Base-by-base conservation (phyloP, 2,113 vertebrate species). In the Podarcis cretensis region DNA sequence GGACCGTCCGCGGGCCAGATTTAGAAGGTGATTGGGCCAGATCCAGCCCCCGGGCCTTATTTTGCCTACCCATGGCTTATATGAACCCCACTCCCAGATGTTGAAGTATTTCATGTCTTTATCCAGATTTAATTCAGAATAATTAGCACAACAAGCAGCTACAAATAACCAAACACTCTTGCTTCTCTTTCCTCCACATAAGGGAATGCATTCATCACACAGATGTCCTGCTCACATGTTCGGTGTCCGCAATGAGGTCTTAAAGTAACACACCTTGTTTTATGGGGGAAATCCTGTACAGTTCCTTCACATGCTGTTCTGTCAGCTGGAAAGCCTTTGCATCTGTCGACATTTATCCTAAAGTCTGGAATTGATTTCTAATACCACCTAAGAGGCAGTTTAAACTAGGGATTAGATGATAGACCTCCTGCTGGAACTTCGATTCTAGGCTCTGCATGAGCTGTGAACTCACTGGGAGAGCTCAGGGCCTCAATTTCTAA, bases 1-100 rank as follows among this genome's bases (percentile, higher is more conserved):
- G 0, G 48, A 54, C 48, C 0, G 10, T 12, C 48, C 0, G 2
- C 10, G 0, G 48, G 10, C 48, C 9, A 2, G 48, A 54, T 54
- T 54, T 12, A 12, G 48, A 54, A 54, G 48, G 48, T 0, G 9
- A 54, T 54, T 54, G 48, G 48, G 48, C 48, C 2, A 10, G 10
- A 54, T 54, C 10, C 0, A 2, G 48, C 48, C 9, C 48, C 48
- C 48, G 0, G 48, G 48, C 10, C 48, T 54, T 54, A 54, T 10
- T 54, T 54, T 54, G 48, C 48, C 48, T 54, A 54, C 48, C 48
- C 48, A 54, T 83, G 40, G 25, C 21, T 20, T 86, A 73, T 87
- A 65, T 84, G 57, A 69, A 83, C 69, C 3, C 10, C 3, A 2
- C 77, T 68, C 18, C 54, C 71, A 59, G 2, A 25, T 71, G 27